phyloP scores from a whole-genome alignment of 2,797 vertebrate genomes.

The Coregonus suidteri region DNA sequence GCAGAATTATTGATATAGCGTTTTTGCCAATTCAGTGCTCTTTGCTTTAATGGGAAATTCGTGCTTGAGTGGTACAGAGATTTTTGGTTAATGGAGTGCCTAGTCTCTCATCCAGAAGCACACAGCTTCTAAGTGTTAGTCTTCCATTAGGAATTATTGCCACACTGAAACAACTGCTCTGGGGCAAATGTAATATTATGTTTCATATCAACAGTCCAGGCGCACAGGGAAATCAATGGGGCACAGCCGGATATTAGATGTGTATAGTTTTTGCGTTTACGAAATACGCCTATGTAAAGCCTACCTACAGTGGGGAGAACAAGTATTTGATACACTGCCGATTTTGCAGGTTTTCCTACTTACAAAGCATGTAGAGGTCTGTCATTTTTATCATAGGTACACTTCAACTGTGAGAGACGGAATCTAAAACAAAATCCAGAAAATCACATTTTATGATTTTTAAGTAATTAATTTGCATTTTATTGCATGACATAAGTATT shows the following conservation, averaged over 20 bases:
- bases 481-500: no score
- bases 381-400: no score
- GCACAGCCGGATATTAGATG: not conserved
- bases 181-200: conserved; percentile 49
- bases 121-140: conserved; percentile 33
- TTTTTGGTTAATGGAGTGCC: conserved; percentile 46
- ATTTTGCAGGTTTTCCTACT: no score
- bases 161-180: conserved; percentile 36
- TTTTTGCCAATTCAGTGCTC: conserved; percentile 31
- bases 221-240: conserved; percentile 47
- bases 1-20: conserved; percentile 35
- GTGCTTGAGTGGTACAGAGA: conserved; percentile 37
- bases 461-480: no score
- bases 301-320: not conserved
- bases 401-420: no score
- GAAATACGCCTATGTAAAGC: not conserved
- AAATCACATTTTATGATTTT: no score
- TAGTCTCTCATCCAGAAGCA: conserved; percentile 34
- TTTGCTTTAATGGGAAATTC: conserved; percentile 38
- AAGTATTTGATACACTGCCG: no score
- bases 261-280: not conserved
- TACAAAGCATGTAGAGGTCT: no score
- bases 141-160: conserved; percentile 46
- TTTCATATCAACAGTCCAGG: conserved; percentile 29
- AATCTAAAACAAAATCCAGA: no score